Evolutionary conservation across 1,140 invertebrate species (phyloP), one percentile per base, ranked within the genome.

Genomic region (Zaprionus davidi): DNA sequence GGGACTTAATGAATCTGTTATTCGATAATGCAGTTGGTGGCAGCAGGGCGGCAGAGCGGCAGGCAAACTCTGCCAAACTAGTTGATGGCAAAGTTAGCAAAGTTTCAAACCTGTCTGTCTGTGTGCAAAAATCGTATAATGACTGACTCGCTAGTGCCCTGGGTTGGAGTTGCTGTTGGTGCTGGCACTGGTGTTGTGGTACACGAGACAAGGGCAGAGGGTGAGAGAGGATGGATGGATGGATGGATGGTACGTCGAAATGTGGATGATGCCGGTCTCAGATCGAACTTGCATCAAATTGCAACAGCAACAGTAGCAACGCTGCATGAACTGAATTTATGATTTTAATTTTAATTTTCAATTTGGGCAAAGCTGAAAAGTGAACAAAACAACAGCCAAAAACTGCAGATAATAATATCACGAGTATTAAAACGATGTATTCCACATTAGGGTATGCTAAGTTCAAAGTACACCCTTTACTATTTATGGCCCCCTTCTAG

Each of bases 1-100:
- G 84, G 51, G 44, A 66, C 64, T 83, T 87, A 87, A 87, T 87
- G 84, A 87, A 87, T 88, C 81, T 81, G 84, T 79, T 84, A 88
- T 84, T 84, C 69, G 85, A 87, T 81, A 87, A 87, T 88, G 81
- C 85, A 88, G 70, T 55, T 20, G 12, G 20, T 20, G 53, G 53
- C 49, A 66, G 53, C 76, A 64, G 76, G 66, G 46, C 34, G 70
- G 36, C 22, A 70, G 46, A 13, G 20, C 70, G 64, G 38, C 64
- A 38, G 64, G 13, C 13, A 46, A 80, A 77, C 62, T 74, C 66
- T 51, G 71, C 36, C 66, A 38, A 69, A 79, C 41, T 53, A 57
- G 70, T 72, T 66, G 75, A 57, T 57, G 63, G 55, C 15, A 84
- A 88, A 88, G 81, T 88, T 87, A 76, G 71, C 63, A 79, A 85